Base-by-base conservation (phyloP, 2,888 invertebrate species). In the Xanthorhoe spadicearia region DNA sequence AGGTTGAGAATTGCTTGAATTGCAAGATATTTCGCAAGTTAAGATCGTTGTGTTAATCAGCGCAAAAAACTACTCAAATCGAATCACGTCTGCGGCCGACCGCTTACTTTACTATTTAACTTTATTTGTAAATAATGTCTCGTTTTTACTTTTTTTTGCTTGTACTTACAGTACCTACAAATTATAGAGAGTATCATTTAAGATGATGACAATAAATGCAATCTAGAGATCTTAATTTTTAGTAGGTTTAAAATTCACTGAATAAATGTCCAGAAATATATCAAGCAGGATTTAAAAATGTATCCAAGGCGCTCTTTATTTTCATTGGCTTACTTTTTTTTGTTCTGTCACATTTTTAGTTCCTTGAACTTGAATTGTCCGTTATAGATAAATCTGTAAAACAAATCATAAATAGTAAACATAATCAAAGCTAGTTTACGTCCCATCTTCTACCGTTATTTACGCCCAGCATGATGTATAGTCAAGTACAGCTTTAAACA, bases 21-120 rank as follows among this genome's bases (percentile, higher is more conserved):
- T 32, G 2, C 9, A 49, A 66, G 65, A 35, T 54, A 58, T 71
- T 71, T 68, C 59, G 68, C 58, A 69, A 73, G 58, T 55, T 28
- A 50, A 63, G 64, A 61, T 35, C 28, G 61, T 70, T 71, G 69
- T 66, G 69, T 63, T 73, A 73, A 73, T 68, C 61, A 51, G 55
- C 61, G 62, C 69, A 71, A 73, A 73, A 73, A 69, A 66, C 68
- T 59, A 48, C 67, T 71, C 50, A 68, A 73, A 68, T 66, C 69
- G 68, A 70, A 68, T 71, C 73, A 73, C 73, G 73, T 71, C 66
- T 68, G 60, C 38, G 63, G 62, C 61, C 68, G 69, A 71, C 63
- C 66, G 67, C 48, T 71, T 70, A 71, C 67, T 67, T 69, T 58
- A 66, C 58, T 53, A 46, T 48, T 51, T 63, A 58, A 35, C 46